A percentile compares a stretch with the other conserved stretches of the same genome.
These are phyloP conservation scores for Bombylius major DNA, from an alignment of 2,888 invertebrate genomes.

Conservation along the genomic window DNA sequence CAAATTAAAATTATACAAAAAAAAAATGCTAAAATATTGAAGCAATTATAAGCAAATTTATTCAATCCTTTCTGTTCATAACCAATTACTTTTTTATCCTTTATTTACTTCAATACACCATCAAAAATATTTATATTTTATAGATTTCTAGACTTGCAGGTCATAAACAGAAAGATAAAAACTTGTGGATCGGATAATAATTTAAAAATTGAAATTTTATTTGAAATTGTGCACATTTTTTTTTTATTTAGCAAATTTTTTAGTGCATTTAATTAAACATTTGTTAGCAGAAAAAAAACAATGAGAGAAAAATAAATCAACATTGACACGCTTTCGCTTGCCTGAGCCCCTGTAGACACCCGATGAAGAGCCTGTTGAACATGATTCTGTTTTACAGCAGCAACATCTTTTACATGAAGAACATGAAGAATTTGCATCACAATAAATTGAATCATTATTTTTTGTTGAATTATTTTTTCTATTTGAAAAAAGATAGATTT, in stretches of 20 bases:
- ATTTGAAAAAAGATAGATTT: slow-evolving; percentile 17
- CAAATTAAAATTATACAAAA: not conserved
- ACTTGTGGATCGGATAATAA: no score
- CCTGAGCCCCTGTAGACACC: slow-evolving; percentile 23
- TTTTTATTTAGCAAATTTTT: no score
- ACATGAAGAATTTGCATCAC: not conserved
- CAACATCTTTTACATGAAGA: not conserved
- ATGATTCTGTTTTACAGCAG: not conserved
- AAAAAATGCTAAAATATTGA: slow-evolving; percentile 4
- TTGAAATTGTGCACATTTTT: no score
- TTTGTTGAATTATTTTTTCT: not conserved
- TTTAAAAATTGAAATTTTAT: no score
- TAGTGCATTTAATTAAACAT: no score
- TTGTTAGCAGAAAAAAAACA: no score
- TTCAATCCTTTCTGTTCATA: not conserved
- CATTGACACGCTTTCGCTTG: slow-evolving; percentile 24
- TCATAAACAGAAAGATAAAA: no score
- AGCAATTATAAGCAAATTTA: not conserved
- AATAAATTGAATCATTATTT: not conserved
- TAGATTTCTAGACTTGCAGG: no score
- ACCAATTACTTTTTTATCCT: no score
- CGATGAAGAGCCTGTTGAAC: slow-evolving; percentile 3
- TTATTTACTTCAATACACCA: no score
- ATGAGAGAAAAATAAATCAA: slow-evolving; percentile 14
- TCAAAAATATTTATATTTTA: no score